Percentiles rank a stretch among this genome's conserved stretches.
Evolutionary conservation across 1,140 invertebrate genomes (phyloP).

Genomic region (Sycophila sp.): DNA sequence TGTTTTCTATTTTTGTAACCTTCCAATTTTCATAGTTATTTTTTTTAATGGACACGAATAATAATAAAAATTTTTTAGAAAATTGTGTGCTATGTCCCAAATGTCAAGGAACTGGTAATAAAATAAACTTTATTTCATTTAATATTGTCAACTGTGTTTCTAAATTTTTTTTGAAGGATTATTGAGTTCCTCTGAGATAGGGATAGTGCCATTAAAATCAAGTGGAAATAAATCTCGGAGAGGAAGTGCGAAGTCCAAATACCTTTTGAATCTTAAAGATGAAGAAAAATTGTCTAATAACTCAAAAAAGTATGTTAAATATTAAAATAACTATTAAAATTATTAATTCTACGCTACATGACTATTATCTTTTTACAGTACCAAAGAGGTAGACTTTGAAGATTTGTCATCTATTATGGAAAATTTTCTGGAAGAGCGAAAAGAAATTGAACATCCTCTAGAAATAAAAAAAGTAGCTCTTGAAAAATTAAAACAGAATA

Average conservation of each 20-base stretch:
- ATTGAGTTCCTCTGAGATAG: not conserved
- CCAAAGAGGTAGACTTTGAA: not conserved
- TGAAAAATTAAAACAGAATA: conserved; percentile 36
- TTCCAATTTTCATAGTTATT: not conserved
- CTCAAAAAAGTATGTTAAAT: not conserved
- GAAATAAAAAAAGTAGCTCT: conserved; percentile 36
- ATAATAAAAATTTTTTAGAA: not conserved
- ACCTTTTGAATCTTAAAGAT: not conserved
- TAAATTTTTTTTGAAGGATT: not conserved
- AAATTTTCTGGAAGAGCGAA: conserved; percentile 1
- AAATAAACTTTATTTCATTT: not conserved
- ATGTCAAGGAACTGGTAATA: not conserved
- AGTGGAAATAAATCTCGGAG: too few species aligned
- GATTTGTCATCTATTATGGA: conserved; percentile 7
- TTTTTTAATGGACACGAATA: not conserved
- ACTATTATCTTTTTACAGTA: not conserved
- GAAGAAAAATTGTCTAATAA: not conserved
- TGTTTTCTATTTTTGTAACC: conserved; percentile 3
- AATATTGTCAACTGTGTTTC: not conserved
- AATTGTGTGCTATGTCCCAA: not conserved
- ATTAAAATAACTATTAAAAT: too few species aligned
- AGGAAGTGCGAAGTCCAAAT: too few species aligned
- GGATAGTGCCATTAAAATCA: not conserved
- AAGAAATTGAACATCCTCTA: conserved; percentile 31
- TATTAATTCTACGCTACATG: not conserved